phyloP scores from a whole-genome alignment of 1,140 invertebrate genomes.

The Hydropsyche tenuis region DNA sequence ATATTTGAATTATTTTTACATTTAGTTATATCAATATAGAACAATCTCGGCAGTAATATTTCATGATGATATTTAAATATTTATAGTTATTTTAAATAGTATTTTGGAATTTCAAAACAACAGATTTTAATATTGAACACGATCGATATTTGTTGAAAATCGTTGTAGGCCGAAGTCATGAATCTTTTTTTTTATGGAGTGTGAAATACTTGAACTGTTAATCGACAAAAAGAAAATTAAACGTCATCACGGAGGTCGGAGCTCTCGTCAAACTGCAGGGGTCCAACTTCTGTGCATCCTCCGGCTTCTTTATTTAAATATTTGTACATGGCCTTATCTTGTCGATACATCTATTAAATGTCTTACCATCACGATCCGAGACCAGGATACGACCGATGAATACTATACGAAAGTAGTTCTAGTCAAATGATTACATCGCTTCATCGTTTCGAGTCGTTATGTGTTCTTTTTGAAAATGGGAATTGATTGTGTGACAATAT shows the following conservation, averaged over 20 bases:
- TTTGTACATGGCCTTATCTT: constrained; percentile 30
- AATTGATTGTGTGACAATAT: no score
- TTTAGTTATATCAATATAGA: no score
- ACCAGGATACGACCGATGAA: constrained; percentile 29
- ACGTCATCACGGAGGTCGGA: constrained; percentile 33
- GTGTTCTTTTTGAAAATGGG: no score
- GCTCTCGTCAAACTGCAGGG: constrained; percentile 38
- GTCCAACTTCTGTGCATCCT: constrained; percentile 40
- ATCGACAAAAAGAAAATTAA: constrained; percentile 31
- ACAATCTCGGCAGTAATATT: no score
- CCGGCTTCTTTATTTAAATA: constrained; percentile 31
- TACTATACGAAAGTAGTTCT: background rate
- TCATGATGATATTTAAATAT: no score
- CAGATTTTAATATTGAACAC: no score
- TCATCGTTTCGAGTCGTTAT: background rate
- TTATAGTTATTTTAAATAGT: no score
- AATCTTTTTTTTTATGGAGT: background rate
- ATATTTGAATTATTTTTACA: no score
- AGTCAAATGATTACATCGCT: background rate
- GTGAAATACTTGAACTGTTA: constrained; percentile 1
- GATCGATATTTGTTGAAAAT: no score
- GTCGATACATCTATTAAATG: background rate
- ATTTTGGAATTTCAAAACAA: no score
- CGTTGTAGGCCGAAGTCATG: no score
- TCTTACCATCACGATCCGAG: constrained; percentile 5